Base-by-base conservation (phyloP, 2,888 invertebrate species). In the Stenotaenia linearis region DNA sequence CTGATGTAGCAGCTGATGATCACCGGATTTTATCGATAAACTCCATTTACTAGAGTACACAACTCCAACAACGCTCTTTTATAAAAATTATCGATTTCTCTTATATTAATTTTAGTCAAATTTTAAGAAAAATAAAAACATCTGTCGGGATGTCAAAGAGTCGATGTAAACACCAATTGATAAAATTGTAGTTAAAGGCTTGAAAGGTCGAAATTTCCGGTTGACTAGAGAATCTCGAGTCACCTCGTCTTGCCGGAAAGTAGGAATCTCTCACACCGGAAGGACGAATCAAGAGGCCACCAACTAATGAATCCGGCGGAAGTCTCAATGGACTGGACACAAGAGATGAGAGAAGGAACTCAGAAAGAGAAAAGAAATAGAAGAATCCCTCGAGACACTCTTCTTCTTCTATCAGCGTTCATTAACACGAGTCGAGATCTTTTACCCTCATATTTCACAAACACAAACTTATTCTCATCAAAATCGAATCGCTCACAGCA, bases 281-380 rank as follows among this genome's bases (percentile, higher is more conserved):
- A 25, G 25, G 10, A 4, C 28, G 69, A 69, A 69, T 69, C 69
- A 69, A 69, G 69, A 69, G 69, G 69, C 25, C 69, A 69, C 69
- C 69, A 69, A 69, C 69, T 69, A 69, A 69, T 69, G 69, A 69
- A 69, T 69, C 69, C 69, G 69, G 69, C 25, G 69, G 69, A 69
- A 69, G 69, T 69, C 69, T 69, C 69, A 69, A 69, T 69, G 69
- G 69, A 69, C 15, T 69, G 69, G 69, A 25, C 69, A 28, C 69
- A n/a, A 69, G 69, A 69, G 69, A 28, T 69, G 69, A 5, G 23
- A 69, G 25, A 23, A 69, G 69, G 12, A 69, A 28, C 28, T 10
- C 28, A 28, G 69, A 69, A 10, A 21, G 23, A 69, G 69, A 28
- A 69, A 69, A 28, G 69, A 4, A 69, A 45, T 45, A 4, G 6